These are phyloP conservation scores for Stenolophus ochropezus DNA, from an alignment of 2,888 invertebrate species.

Conservation along the genomic window DNA sequence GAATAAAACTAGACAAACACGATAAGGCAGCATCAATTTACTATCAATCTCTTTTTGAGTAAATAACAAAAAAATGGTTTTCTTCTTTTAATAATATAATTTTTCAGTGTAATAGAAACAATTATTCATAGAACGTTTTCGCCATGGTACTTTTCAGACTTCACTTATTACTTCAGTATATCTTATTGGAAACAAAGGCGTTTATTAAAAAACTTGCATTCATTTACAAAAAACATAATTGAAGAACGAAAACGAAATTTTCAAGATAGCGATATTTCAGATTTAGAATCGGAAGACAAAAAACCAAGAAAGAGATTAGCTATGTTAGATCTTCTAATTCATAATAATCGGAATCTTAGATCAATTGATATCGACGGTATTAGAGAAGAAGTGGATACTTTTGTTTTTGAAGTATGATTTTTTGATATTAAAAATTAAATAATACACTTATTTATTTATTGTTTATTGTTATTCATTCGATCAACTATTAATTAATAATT, in stretches of 20 bases:
- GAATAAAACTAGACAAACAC: conserved; percentile 76
- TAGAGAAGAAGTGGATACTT: conserved; percentile 79
- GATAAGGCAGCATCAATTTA: conserved; percentile 74
- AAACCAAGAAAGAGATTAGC: conserved; percentile 31
- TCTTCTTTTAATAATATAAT: background rate
- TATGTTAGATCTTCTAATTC: conserved; percentile 30
- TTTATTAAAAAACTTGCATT: conserved; percentile 10
- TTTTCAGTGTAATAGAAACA: background rate
- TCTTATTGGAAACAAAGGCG: background rate
- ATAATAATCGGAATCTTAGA: conserved; percentile 71
- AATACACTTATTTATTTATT: too few relatives aligned
- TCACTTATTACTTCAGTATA: background rate
- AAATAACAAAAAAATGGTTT: too few relatives aligned
- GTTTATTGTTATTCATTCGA: too few relatives aligned
- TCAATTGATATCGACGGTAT: conserved; percentile 75
- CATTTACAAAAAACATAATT: conserved; percentile 7
- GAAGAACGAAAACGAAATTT: background rate
- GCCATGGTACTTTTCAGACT: conserved; percentile 1
- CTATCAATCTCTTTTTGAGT: conserved; percentile 74
- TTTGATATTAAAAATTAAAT: background rate
- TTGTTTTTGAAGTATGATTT: conserved; percentile 76
- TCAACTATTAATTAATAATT: too few relatives aligned
- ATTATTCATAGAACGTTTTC: background rate
- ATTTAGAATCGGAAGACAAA: background rate
- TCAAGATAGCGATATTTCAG: background rate